Base-by-base conservation (phyloP, 2,113 vertebrate genomes). In the Vidua chalybeata region DNA sequence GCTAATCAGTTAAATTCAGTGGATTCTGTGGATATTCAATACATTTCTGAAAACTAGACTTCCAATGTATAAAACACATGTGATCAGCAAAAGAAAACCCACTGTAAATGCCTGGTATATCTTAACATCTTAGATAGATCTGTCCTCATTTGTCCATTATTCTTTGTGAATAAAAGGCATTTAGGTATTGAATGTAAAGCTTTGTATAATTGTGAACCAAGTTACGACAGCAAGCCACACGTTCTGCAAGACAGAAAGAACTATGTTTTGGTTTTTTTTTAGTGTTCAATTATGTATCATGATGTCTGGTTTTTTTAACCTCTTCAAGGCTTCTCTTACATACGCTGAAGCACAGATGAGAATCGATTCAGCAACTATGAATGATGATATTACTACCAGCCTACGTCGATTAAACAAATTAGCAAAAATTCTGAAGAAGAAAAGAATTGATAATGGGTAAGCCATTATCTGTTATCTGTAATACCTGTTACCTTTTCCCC, bases 301-400 rank as follows among this genome's bases (percentile, higher is more conserved):
- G 15, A 13, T 69, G 3, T 73, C 30, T 39, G 21, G 31, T 85
- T 51, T n/a, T 31, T 43, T 84, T 35, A 18, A 59, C 11, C 20
- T 86, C 64, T 72, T 90, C 52, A 89, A 99, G 99, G 99, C 99
- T 62, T 99, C 99, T 64, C 98, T 99, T 87, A 99, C 99, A 0
- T 99, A 99, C 7, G 99, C 99, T 0, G 99, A 99, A 97, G 99
- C 99, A 92, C 99, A 99, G 95, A 99, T 99, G 99, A 99, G 97
- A 98, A 99, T 99, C 56, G 99, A 99, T 94, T 99, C 99, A 73
- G 68, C 98, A 75, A 11, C 56, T 77, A 99, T 98, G 98, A 99
- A 98, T 18, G 99, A 99, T 91, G 97, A 98, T 11, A 98, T 99
- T 93, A 99, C 99, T 23, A 95, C 93, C 77, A 99, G 98, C 92